A percentile compares a stretch with the other conserved stretches of the same genome.
These are phyloP conservation scores for Nerophis lumbriciformis DNA, from an alignment of 2,113 vertebrate genomes.

Conservation along the genomic window DNA sequence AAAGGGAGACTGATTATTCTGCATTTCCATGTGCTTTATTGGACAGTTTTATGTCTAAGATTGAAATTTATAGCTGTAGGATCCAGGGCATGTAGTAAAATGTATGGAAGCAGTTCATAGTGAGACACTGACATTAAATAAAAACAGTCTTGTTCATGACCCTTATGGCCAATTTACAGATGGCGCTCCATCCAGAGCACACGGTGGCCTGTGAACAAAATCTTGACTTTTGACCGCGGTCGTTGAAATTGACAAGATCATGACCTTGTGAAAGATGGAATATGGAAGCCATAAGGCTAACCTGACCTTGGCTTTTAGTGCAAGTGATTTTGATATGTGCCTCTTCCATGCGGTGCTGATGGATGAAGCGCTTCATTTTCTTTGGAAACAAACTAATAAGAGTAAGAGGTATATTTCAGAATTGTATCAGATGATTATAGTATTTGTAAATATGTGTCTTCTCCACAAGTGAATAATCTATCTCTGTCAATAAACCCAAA, in stretches of 20 bases:
- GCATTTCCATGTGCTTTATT: constrained; percentile 19
- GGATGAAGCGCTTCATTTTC: constrained; percentile 18
- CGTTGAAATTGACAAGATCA: constrained; percentile 46
- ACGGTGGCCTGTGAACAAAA: constrained; percentile 26
- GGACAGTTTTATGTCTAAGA: constrained; percentile 37
- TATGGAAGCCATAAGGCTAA: constrained; percentile 22
- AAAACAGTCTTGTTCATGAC: constrained; percentile 40
- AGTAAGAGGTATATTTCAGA: neutral
- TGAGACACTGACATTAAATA: constrained; percentile 29
- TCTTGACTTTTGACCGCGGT: constrained; percentile 40
- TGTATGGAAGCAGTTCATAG: constrained; percentile 15
- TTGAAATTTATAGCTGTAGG: constrained; percentile 38
- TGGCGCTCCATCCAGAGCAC: constrained; percentile 35
- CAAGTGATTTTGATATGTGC: constrained; percentile 32
- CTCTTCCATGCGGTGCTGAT: constrained; percentile 26
- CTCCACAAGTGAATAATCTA: too few species aligned
- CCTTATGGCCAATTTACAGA: constrained; percentile 26
- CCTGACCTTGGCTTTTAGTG: constrained; percentile 48
- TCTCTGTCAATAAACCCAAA: too few species aligned
- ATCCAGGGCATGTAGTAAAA: constrained; percentile 18
- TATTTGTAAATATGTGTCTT: too few species aligned
- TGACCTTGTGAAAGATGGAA: constrained; percentile 42
- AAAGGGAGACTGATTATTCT: neutral
- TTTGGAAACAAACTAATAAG: constrained; percentile 16
- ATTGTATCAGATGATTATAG: too few species aligned